Conservation (phyloP, 2,888 invertebrate species). For the Conistra vaccinii region DNA sequence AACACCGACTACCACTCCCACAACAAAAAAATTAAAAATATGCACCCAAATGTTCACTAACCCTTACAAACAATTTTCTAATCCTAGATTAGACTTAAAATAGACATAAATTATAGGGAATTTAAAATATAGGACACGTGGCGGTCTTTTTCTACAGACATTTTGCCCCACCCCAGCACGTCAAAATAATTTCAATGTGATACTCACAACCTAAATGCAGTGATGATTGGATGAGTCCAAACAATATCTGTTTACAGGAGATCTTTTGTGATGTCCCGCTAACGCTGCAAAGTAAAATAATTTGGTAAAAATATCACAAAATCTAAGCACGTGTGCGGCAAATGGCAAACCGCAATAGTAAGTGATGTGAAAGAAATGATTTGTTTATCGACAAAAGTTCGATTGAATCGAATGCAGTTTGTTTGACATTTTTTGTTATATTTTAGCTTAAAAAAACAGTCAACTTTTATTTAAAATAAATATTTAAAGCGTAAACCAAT, state of each 20-base stretch:
- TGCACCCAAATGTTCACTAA: conserved; percentile 16
- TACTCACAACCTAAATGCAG: conserved; percentile 82
- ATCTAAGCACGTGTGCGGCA: conserved; percentile 90
- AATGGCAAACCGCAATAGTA: conserved; percentile 87
- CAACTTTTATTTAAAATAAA: neutral
- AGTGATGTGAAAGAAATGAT: conserved; percentile 47
- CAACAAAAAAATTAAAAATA: conserved; percentile 36
- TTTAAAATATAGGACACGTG: conserved; percentile 88
- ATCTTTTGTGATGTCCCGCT: conserved; percentile 74
- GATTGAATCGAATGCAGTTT: conserved; percentile 38
- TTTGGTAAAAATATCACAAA: conserved; percentile 89
- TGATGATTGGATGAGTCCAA: conserved; percentile 77
- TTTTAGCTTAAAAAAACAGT: no score
- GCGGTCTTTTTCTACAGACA: conserved; percentile 85
- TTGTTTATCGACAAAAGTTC: conserved; percentile 36
- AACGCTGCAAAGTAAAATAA: conserved; percentile 83
- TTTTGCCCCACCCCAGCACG: conserved; percentile 88
- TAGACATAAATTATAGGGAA: conserved; percentile 72
- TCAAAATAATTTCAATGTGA: conserved; percentile 81
- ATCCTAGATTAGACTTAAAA: conserved; percentile 59
- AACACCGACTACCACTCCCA: conserved; percentile 33
- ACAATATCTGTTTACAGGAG: conserved; percentile 76
- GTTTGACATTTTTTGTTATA: neutral
- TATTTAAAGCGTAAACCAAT: neutral
- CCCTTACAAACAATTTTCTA: conserved; percentile 34